Evolutionary conservation across 2,113 vertebrate genomes (phyloP).

Genomic region (Dunckerocampus dactyliophorus): DNA sequence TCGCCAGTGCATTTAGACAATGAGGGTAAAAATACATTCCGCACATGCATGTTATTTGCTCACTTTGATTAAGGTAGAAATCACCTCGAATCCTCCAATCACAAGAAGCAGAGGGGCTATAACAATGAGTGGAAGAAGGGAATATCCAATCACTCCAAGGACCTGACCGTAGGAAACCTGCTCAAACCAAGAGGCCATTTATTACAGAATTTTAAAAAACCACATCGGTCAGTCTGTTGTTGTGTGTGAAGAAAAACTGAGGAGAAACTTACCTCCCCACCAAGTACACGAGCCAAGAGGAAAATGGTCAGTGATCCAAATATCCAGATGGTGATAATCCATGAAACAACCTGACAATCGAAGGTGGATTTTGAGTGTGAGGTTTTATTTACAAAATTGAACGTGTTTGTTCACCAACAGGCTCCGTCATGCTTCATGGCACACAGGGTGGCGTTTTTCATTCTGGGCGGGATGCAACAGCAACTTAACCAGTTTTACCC

Average conservation of each 20-base stretch:
- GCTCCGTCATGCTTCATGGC: too few relatives aligned
- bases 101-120: slow-evolving; percentile 91
- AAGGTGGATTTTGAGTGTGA: neutral
- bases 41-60: slow-evolving; percentile 46
- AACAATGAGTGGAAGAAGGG: slow-evolving; percentile 94
- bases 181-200: neutral
- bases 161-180: slow-evolving; percentile 98
- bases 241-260: too few relatives aligned
- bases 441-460: neutral
- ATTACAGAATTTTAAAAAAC: neutral
- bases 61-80: slow-evolving; percentile 94
- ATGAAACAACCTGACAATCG: slow-evolving; percentile 86
- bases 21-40: too few relatives aligned
- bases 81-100: slow-evolving; percentile 88
- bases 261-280: slow-evolving; percentile 85
- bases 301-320: slow-evolving; percentile 97
- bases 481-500: too few relatives aligned
- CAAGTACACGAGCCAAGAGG: slow-evolving; percentile 93
- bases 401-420: too few relatives aligned
- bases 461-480: too few relatives aligned
- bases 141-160: slow-evolving; percentile 98
- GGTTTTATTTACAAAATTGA: neutral
- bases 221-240: fast-evolving
- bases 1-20: too few relatives aligned
- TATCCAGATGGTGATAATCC: slow-evolving; percentile 99